Base-by-base conservation (phyloP, 1,140 invertebrate species). In the Zaprionus lachaisei region DNA sequence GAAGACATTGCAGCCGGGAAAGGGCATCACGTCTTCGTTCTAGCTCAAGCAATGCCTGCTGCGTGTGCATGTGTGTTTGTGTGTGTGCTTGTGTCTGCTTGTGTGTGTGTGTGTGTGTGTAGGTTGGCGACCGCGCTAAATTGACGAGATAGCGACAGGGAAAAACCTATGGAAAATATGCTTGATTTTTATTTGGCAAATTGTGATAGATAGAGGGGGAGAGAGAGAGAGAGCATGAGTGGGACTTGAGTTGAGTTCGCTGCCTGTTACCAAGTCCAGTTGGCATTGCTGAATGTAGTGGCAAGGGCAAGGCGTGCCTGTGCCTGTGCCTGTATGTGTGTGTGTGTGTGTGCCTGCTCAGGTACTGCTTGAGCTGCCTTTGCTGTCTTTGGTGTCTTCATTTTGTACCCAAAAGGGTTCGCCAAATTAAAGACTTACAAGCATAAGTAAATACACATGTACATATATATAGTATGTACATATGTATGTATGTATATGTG, bases 41-140 rank as follows among this genome's bases (percentile, higher is more conserved):
- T 64, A 60, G 55, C 37, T 37, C 17, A 0, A 12, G 26, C 38
- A 24, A 63, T 89, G 83, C 78, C 81, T 87, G 80, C 80, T 89
- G 82, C 78, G 47, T 49, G 31, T 57, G 55, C 34, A 22, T n/a
- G 60, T 31, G 31, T 34, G 7, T 66, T 41, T 65, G 55, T 63
- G 38, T 47, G 17, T 66, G 49, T 44, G 38, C n/a, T 41, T 55
- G 20, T 38, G 44, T 56, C 47, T 57, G 51, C 28, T 31, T 47
- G 17, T 66, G 49, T 79, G 44, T 67, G 54, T 78, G 51, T 60
- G 55, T 76, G 68, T 69, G 24, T 20, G 83, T 86, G 83, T 83
- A 77, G 83, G 80, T 83, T 78, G 65, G 67, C 77, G 65, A 86
- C 77, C 66, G 83, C 74, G 83, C 83, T 80, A 87, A 83, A 87